These are phyloP conservation scores for Sphyrna mokarran DNA, from an alignment of 2,113 vertebrate species.

Conservation along the genomic window DNA sequence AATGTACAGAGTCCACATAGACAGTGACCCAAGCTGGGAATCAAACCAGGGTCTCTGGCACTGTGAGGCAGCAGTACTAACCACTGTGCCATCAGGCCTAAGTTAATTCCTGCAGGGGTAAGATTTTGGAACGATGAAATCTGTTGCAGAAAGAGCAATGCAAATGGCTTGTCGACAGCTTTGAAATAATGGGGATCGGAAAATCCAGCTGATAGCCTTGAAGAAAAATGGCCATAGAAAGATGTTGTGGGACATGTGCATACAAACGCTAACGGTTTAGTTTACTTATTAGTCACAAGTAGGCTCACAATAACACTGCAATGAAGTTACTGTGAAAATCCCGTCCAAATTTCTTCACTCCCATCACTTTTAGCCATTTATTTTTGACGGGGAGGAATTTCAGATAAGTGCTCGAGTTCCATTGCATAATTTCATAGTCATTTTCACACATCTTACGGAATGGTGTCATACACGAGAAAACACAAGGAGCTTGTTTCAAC, in stretches of 20 bases:
- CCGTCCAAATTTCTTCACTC: not conserved
- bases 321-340: too few species aligned
- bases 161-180: not conserved
- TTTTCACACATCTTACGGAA: not conserved
- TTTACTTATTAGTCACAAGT: too few species aligned
- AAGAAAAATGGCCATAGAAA: not conserved
- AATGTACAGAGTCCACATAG: too few species aligned
- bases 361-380: not conserved
- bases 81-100: not conserved
- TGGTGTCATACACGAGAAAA: not conserved
- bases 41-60: too few species aligned
- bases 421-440: not conserved
- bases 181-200: not conserved
- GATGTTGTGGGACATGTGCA: not conserved
- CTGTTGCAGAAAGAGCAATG: not conserved
- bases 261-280: not conserved
- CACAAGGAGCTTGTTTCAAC: not conserved
- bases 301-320: too few species aligned
- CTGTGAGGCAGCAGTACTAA: too few species aligned
- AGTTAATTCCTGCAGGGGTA: not conserved
- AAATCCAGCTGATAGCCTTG: not conserved
- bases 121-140: not conserved
- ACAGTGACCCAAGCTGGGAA: too few species aligned
- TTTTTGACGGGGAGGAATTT: not conserved
- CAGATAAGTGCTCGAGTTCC: not conserved